phyloP scores from a whole-genome alignment of 1,140 invertebrate species.

The Nebria ingens region DNA sequence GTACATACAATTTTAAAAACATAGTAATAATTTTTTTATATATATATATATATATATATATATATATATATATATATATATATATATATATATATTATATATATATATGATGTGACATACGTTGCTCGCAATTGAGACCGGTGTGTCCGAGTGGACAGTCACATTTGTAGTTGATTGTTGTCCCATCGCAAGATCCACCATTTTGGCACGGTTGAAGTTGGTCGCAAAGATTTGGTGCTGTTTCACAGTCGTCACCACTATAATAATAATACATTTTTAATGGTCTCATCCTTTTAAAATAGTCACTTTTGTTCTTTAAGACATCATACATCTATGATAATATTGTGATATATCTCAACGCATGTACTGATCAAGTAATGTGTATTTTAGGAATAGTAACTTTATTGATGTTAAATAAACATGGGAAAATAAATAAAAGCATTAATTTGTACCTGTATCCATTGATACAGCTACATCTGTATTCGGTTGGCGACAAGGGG shows the following conservation, averaged over 20 bases:
- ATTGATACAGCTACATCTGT: conserved; percentile 41
- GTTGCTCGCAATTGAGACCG: conserved; percentile 65
- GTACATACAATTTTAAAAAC: conserved; percentile 18
- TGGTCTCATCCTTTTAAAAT: too few relatives aligned
- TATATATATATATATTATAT: conserved; percentile 4
- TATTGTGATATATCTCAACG: too few relatives aligned
- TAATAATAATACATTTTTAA: conserved; percentile 38
- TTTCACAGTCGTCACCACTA: conserved; percentile 60
- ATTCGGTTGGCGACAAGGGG: conserved; percentile 33
- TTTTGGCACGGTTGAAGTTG: conserved; percentile 64
- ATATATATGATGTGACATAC: conserved; percentile 40
- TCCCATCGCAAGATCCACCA: conserved; percentile 60
- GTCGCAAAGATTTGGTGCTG: conserved; percentile 43
- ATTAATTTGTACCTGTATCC: conserved; percentile 30
- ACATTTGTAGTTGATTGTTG: conserved; percentile 55
- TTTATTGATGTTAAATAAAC: too few relatives aligned
- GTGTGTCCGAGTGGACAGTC: conserved; percentile 66
- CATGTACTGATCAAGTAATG: too few relatives aligned
- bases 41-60: background rate
- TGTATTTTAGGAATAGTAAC: too few relatives aligned
- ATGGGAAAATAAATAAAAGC: too few relatives aligned
- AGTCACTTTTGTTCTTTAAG: too few relatives aligned
- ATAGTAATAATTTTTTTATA: conserved; percentile 1
- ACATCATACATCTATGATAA: too few relatives aligned
- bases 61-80: too few relatives aligned